Base-by-base conservation (phyloP, 2,797 vertebrate genomes). In the Mus spretus region DNA sequence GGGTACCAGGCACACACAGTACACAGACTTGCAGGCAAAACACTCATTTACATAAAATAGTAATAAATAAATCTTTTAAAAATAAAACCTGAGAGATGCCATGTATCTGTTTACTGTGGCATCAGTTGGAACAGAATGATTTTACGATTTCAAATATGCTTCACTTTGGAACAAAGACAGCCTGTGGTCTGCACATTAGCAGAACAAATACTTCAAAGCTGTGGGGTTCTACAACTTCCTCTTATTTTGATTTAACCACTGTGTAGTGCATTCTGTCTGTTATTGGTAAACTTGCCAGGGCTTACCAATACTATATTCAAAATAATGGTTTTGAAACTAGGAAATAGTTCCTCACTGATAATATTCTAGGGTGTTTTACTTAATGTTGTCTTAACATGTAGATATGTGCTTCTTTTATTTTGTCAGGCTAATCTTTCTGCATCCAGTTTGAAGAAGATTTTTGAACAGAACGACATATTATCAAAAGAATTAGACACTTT, bases 401-500 rank as follows among this genome's bases (percentile, higher is more conserved):
- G 95, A 65, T 92, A 78, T 92, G 24, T 89, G 88, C 65, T 95
- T 98, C 37, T 97, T 94, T 67, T 92, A 78, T 97, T 96, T 97
- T 72, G 40, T 93, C 89, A 98, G 99, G 93, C 96, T 26, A 97
- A 97, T 94, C 90, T 98, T 96, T 97, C 97, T 94, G 70, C 86
- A 65, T 93, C 85, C 50, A 98, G 97, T 86, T 98, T 98, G 81
- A 96, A 85, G 40, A 96, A 91, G 90, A 97, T 98, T 95, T 93
- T 97, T 70, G 98, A 98, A 90, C 99, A 99, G 96, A 99, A 98
- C 80, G 97, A 98, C 96, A 98, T 99, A 89, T 93, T 99, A 97
- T 97, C 98, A 96, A 98, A 99, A 95, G 99, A 99, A 96, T 94
- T 99, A 98, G 98, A 99, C 83, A 98, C 98, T 79, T 99, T 99